A percentile compares a stretch with the other conserved stretches of the same genome.
These are phyloP conservation scores for Periparus ater DNA, from an alignment of 2,797 vertebrate species.

Conservation along the genomic window DNA sequence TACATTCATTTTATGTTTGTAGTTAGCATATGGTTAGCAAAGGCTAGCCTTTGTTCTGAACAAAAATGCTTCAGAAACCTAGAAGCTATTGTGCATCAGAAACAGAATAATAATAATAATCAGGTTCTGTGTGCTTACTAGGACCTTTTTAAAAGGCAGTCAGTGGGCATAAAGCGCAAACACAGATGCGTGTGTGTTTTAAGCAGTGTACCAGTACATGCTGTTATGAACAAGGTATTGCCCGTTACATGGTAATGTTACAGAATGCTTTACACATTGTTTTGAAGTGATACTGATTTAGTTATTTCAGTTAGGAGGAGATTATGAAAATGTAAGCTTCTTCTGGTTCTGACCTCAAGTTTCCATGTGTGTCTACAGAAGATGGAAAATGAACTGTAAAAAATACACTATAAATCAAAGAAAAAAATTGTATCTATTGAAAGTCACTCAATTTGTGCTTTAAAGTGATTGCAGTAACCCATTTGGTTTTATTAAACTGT, in stretches of 20 bases:
- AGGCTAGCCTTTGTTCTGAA: background rate
- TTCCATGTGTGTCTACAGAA: background rate
- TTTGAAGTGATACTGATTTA: background rate
- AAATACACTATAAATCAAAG: background rate
- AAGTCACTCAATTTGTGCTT: background rate
- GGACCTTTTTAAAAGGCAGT: background rate
- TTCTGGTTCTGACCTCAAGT: background rate
- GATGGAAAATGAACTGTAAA: background rate
- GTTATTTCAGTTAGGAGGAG: background rate
- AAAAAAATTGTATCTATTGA: background rate
- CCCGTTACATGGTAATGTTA: background rate
- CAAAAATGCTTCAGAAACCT: background rate
- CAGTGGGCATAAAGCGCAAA: background rate
- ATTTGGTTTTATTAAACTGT: slow-evolving; percentile 9
- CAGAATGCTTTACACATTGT: background rate
- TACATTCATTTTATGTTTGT: background rate
- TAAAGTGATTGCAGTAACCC: background rate
- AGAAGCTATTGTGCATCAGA: background rate
- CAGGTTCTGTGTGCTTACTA: background rate
- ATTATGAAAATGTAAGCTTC: background rate
- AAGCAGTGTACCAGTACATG: background rate
- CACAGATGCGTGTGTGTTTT: background rate
- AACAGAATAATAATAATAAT: background rate
- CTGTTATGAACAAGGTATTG: background rate
- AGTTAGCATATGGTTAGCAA: background rate